Conservation (phyloP, 2,888 invertebrate genomes). For the Caenorhabditis zanzibari region DNA sequence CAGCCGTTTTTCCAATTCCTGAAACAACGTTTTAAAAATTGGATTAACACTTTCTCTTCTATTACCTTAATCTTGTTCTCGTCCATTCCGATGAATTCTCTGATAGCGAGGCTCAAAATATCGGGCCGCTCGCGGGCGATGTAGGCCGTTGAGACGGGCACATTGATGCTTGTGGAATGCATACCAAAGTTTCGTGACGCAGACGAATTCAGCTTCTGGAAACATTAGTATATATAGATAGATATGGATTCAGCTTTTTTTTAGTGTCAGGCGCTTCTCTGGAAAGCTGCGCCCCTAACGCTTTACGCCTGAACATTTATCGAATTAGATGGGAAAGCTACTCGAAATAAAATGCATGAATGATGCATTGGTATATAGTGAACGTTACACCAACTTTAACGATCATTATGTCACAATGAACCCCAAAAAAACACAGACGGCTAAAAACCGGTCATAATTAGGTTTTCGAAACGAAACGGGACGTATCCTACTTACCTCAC, state of each 20-base stretch:
- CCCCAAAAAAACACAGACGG: background rate
- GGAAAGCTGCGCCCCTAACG: background rate
- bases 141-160: constrained; percentile 73
- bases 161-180: constrained; percentile 71
- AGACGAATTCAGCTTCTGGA: constrained; percentile 67
- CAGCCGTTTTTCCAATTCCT: constrained; percentile 68
- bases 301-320: constrained; percentile 59
- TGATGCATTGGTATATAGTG: constrained; percentile 45
- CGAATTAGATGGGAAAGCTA: constrained; percentile 45
- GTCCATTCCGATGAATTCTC: constrained; percentile 59
- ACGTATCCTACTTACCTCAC: constrained; percentile 53
- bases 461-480: constrained; percentile 40
- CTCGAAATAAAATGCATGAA: constrained; percentile 57
- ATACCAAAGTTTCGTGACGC: constrained; percentile 68
- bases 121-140: constrained; percentile 74
- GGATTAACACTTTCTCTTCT: constrained; percentile 16
- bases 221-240: constrained; percentile 34
- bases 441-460: constrained; percentile 58
- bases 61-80: constrained; percentile 54
- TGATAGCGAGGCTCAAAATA: constrained; percentile 70
- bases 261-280: constrained; percentile 3
- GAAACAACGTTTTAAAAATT: constrained; percentile 50
- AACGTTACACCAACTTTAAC: constrained; percentile 43
- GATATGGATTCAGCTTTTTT: constrained; percentile 21
- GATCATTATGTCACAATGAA: constrained; percentile 40